These are phyloP conservation scores for Mythimna lalbum DNA, from an alignment of 2,888 invertebrate genomes.

Conservation along the genomic window DNA sequence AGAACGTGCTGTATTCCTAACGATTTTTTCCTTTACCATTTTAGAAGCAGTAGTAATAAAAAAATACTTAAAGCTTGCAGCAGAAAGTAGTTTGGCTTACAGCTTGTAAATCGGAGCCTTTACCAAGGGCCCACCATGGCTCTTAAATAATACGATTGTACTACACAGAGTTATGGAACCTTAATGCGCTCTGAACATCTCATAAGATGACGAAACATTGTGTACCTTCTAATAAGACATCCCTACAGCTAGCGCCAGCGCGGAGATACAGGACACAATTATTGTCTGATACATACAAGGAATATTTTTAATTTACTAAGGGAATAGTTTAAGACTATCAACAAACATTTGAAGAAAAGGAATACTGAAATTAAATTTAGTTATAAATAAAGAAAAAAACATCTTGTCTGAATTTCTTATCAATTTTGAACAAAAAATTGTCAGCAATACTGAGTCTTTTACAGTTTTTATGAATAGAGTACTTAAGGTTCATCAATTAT, in stretches of 20 bases:
- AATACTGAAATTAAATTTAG: background rate
- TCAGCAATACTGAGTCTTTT: background rate
- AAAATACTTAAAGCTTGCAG: no score
- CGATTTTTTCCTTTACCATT: no score
- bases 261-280: background rate
- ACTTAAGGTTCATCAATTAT: slow-evolving; percentile 15
- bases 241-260: background rate
- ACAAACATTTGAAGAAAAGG: background rate
- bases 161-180: background rate
- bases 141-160: background rate
- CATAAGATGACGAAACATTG: background rate
- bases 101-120: no score
- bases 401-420: slow-evolving; percentile 28
- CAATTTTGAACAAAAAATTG: slow-evolving; percentile 8
- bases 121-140: no score
- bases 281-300: background rate
- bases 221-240: background rate
- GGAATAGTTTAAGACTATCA: background rate
- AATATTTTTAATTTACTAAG: slow-evolving; percentile 12
- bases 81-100: no score
- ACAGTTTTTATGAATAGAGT: slow-evolving; percentile 20
- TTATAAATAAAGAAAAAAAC: slow-evolving; percentile 7
- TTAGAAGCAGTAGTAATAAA: no score
- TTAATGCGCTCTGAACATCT: background rate
- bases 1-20: no score